Base-by-base conservation (phyloP, 1,140 invertebrate species). In the Diprion similis region DNA sequence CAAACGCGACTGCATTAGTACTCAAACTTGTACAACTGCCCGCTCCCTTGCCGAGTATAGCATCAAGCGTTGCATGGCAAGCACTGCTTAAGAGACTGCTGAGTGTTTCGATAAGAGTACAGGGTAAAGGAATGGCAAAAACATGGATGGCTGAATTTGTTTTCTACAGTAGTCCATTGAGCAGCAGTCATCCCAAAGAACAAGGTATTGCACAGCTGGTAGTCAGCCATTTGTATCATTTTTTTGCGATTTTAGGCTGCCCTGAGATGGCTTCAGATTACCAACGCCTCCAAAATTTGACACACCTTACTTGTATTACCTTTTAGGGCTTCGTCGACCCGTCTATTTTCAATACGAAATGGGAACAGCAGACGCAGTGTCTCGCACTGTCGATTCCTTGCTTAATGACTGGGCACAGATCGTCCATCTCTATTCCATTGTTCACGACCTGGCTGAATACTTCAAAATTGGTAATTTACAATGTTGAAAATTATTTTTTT, bases 351-450 rank as follows among this genome's bases (percentile, higher is more conserved):
- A 94, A 76, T 97, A 97, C 84, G 96, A 98, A 78, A 93, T 97
- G 88, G 91, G 92, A 47, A 92, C 92, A 17, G 92, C 93, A 71
- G 94, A 95, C 46, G 91, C 90, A 45, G 90, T 93, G 66, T 84
- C 87, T 8, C 91, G 94, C 76, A 95, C 95, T 17, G 95, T 98
- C 0, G 94, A 97, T 77, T 91, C 93, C 0, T 88, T 98, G 65
- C 87, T 98, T 8, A 94, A 93, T 66, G 97, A 98, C 82, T 98
- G 97, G 97, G 91, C 92, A 2, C 94, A 96, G 78, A 97, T 98
- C 77, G 95, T 95, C 19, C 93, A 97, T 82, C 89, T 99, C 0
- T 97, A 98, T 82, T 91, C 92, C 1, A 88, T 97, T 8, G 93
- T 98, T 6, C 89, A 96, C 76, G 93, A 96, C 78, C 93, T 96